Base-by-base conservation (phyloP, 2,888 invertebrate species). In the Cerceris rybyensis region DNA sequence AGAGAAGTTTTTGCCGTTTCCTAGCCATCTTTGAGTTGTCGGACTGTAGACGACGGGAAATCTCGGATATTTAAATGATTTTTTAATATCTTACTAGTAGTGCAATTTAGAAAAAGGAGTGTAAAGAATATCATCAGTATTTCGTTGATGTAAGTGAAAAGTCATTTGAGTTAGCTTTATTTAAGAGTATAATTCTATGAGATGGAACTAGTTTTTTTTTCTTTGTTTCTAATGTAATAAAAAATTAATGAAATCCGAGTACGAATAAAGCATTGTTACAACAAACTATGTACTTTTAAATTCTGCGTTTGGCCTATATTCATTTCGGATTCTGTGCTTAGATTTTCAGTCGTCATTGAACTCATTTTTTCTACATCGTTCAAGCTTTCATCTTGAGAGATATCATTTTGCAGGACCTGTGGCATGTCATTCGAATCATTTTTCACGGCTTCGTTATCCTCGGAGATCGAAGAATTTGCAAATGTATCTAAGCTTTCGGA, bases 401-500 rank as follows among this genome's bases (percentile, higher is more conserved):
- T 76, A 69, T 88, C 85, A 63, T 70, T 83, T 71, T 83, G 79
- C 39, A 85, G 64, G 66, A 73, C 68, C 41, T 81, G 82, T 46
- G 79, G 73, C 50, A 85, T 69, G 43, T 87, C 85, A 49, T 78
- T 83, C 17, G 78, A 84, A 46, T 84, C 82, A 39, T 84, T 80
- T 55, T 85, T 83, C 16, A 84, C 50, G 8, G 78, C 52, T 13
- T 89, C 89, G 5, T 71, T 82, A 50, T 89, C 87, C 28, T 83
- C 57, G 54, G 81, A 82, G 61, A 86, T 87, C 46, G 86, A 74
- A 0, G 90, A 81, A 69, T 86, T 87, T 64, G 82, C 84, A 77
- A 91, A 91, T 73, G 86, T 82, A 59, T 90, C 90, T 16, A 92
- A 84, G 77, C 86, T 89, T 57, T 92, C 91, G 2, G 90, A 82